Evolutionary conservation across 2,888 invertebrate genomes (phyloP).

Genomic region (Limnephilus lunatus): DNA sequence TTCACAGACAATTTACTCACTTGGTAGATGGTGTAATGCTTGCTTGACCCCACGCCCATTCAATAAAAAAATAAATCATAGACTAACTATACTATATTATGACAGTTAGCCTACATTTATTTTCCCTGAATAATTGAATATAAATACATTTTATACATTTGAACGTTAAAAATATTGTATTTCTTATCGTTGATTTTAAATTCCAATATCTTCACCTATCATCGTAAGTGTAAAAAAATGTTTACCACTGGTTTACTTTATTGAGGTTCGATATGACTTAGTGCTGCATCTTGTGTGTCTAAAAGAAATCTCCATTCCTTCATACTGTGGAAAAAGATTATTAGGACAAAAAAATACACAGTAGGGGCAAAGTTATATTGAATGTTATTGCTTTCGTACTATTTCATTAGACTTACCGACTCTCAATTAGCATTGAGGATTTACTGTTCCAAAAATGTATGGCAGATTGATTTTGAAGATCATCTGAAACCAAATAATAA

Average conservation of each 20-base stretch:
- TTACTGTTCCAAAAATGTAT: not conserved
- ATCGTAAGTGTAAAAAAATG: not conserved
- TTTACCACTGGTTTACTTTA: not conserved
- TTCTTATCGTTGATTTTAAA: not conserved
- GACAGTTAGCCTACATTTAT: not conserved
- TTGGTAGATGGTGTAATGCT: not conserved
- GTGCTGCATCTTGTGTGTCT: slow-evolving; percentile 16
- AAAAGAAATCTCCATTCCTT: slow-evolving; percentile 16
- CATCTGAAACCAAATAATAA: slow-evolving; percentile 75
- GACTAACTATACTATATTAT: not conserved
- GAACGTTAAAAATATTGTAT: not conserved
- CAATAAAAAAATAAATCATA: not conserved
- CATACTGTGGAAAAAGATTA: slow-evolving; percentile 36
- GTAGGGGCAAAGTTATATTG: slow-evolving; percentile 4
- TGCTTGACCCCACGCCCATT: not conserved
- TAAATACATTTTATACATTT: not conserved
- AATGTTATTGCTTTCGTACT: slow-evolving; percentile 50
- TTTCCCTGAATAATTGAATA: slow-evolving; percentile 2
- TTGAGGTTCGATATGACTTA: not conserved
- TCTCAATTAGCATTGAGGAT: slow-evolving; percentile 14
- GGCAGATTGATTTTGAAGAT: slow-evolving; percentile 50
- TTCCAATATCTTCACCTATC: not conserved
- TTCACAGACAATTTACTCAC: not conserved
- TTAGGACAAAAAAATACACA: slow-evolving; percentile 27
- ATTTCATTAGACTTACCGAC: slow-evolving; percentile 61